phyloP scores from a whole-genome alignment of 2,113 vertebrate genomes.

The Mixornis gularis region DNA sequence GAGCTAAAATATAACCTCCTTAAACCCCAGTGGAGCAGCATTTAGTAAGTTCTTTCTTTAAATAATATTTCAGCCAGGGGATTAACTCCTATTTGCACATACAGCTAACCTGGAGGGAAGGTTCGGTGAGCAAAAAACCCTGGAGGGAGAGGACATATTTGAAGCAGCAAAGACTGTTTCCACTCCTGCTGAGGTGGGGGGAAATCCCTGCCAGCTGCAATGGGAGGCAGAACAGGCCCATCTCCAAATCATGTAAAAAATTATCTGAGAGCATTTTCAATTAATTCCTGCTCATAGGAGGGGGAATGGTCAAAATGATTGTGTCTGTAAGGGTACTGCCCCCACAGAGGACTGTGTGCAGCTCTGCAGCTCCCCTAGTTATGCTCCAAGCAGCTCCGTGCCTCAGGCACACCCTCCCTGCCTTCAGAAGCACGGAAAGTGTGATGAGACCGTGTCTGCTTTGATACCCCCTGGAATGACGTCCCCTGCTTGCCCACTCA shows the following conservation, averaged over 20 bases:
- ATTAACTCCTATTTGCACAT: constrained; percentile 30
- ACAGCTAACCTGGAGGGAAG: constrained; percentile 21
- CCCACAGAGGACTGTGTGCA: neutral
- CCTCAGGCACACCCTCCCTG: neutral
- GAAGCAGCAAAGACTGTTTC: neutral
- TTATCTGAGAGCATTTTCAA: neutral
- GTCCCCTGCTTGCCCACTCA: neutral
- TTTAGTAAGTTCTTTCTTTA: constrained; percentile 28
- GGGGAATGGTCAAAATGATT: neutral
- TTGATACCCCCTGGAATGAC: neutral
- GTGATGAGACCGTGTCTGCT: neutral
- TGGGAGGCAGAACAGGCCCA: neutral
- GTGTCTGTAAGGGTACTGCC: neutral
- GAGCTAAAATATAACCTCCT: constrained; percentile 43
- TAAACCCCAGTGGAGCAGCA: constrained; percentile 17
- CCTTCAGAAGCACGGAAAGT: neutral
- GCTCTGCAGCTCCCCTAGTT: neutral
- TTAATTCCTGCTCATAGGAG: neutral
- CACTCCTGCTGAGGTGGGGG: neutral
- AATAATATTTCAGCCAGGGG: constrained; percentile 22
- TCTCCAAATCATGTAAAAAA: neutral
- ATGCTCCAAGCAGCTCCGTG: neutral
- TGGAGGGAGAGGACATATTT: neutral
- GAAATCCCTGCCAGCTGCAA: neutral
- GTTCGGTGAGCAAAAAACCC: neutral